These are phyloP conservation scores for Lithophane ornitopus DNA, from an alignment of 2,888 invertebrate genomes.

Conservation along the genomic window DNA sequence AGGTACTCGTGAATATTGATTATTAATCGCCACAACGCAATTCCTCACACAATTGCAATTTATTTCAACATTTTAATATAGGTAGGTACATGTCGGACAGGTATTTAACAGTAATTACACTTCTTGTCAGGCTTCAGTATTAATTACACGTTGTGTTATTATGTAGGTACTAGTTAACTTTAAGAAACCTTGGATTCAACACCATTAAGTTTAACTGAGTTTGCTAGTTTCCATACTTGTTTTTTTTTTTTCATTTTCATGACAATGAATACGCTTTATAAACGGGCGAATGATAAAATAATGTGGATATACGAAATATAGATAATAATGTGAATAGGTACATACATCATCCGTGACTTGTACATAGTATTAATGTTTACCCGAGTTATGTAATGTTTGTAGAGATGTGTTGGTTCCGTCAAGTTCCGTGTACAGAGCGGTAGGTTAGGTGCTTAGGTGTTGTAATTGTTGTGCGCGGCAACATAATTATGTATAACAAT, in stretches of 20 bases:
- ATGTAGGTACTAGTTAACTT: slow-evolving; percentile 40
- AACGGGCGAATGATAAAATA: slow-evolving; percentile 39
- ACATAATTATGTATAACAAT: slow-evolving; percentile 43
- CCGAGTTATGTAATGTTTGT: slow-evolving; percentile 70
- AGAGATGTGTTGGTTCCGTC: slow-evolving; percentile 67
- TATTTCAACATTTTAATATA: slow-evolving; percentile 41
- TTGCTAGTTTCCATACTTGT: slow-evolving; percentile 31
- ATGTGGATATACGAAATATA: slow-evolving; percentile 31
- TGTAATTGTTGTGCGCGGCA: slow-evolving; percentile 51
- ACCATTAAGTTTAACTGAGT: slow-evolving; percentile 42
- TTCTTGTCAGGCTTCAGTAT: slow-evolving; percentile 38
- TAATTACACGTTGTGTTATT: slow-evolving; percentile 28
- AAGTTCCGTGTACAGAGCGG: slow-evolving; percentile 66
- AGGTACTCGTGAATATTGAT: slow-evolving; percentile 32
- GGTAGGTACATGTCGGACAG: slow-evolving; percentile 3
- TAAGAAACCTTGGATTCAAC: slow-evolving; percentile 47
- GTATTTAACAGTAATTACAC: slow-evolving; percentile 47
- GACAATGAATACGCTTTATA: slow-evolving; percentile 26
- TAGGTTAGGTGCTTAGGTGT: slow-evolving; percentile 29
- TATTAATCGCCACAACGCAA: slow-evolving; percentile 21
- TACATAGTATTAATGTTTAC: slow-evolving; percentile 66
- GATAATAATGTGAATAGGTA: slow-evolving; percentile 42
- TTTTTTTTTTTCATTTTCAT: slow-evolving; percentile 35
- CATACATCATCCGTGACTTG: slow-evolving; percentile 63
- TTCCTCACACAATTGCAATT: slow-evolving; percentile 43